phyloP scores from a whole-genome alignment of 1,140 invertebrate species.

The Lepidurus arcticus region DNA sequence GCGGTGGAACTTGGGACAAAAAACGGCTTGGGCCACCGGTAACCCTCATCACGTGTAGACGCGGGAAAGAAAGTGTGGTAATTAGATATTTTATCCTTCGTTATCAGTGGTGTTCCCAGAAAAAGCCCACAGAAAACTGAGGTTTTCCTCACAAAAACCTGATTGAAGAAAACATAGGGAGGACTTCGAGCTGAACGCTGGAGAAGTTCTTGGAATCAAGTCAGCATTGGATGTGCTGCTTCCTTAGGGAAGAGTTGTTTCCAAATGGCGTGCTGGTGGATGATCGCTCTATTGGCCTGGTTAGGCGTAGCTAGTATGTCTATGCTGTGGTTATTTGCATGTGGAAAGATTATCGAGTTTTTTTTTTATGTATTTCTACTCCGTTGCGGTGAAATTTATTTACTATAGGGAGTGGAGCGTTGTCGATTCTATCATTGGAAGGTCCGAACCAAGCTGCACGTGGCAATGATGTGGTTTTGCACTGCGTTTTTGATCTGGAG shows the following conservation, averaged over 20 bases:
- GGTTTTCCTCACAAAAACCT: not conserved
- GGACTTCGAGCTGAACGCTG: not conserved
- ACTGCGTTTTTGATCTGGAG: conserved; percentile 62
- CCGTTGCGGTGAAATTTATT: not conserved
- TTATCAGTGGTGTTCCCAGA: not conserved
- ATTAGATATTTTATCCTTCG: conserved; percentile 18
- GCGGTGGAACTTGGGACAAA: not conserved
- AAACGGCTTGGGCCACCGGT: not conserved
- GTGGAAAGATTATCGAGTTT: not conserved
- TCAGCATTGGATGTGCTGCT: conserved; percentile 21
- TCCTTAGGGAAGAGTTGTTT: not conserved
- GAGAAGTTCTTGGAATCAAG: not conserved
- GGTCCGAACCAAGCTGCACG: conserved; percentile 49
- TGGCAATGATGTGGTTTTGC: conserved; percentile 58
- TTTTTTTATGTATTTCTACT: not conserved
- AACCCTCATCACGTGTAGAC: not conserved
- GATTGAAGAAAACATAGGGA: not conserved
- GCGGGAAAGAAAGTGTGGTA: not conserved
- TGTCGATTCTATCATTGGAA: conserved; percentile 22
- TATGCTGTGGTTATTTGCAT: too few species aligned
- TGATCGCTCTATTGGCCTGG: not conserved
- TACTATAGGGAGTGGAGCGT: not conserved
- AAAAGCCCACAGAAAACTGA: not conserved
- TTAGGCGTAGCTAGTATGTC: not conserved
- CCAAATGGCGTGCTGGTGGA: conserved; percentile 13